Evolutionary conservation across 2,797 vertebrate species (phyloP).

Genomic region (Scolopax bukidnonensis): DNA sequence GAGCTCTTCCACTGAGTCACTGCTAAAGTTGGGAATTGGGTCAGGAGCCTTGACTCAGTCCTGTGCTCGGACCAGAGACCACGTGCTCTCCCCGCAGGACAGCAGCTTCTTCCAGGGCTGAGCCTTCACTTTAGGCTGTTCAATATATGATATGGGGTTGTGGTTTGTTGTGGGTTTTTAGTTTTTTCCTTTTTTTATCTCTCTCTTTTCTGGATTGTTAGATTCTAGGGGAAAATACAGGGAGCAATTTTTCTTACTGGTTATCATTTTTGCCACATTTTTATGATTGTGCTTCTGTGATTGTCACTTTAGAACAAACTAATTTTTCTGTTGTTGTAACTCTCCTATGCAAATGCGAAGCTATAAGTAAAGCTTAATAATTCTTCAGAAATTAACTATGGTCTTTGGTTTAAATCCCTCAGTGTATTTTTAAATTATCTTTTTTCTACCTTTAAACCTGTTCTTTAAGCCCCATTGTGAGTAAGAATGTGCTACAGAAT

Average conservation of each 20-base stretch:
- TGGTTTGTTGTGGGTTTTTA: not conserved
- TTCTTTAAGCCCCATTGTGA: not conserved
- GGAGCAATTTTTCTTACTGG: not conserved
- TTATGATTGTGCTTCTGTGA: not conserved
- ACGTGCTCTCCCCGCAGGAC: not conserved
- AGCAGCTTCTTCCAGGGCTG: not conserved
- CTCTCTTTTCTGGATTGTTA: not conserved
- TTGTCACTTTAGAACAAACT: not conserved
- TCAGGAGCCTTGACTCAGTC: constrained; percentile 6
- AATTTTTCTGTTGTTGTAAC: not conserved
- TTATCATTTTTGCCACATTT: not conserved
- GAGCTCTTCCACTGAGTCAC: not conserved
- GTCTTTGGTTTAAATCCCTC: not conserved
- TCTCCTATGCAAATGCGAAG: not conserved
- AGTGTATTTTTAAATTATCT: not conserved
- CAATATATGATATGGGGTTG: not conserved
- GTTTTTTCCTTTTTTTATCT: not conserved
- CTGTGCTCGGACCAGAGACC: not conserved
- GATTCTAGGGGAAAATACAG: not conserved
- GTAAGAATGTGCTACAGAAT: not conserved
- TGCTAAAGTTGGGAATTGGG: not conserved
- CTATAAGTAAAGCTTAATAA: not conserved
- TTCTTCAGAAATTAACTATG: not conserved
- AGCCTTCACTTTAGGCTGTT: not conserved
- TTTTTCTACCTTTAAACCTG: not conserved